Base-by-base conservation (phyloP, 2,888 invertebrate genomes). In the Pachliopta kotzebuea region DNA sequence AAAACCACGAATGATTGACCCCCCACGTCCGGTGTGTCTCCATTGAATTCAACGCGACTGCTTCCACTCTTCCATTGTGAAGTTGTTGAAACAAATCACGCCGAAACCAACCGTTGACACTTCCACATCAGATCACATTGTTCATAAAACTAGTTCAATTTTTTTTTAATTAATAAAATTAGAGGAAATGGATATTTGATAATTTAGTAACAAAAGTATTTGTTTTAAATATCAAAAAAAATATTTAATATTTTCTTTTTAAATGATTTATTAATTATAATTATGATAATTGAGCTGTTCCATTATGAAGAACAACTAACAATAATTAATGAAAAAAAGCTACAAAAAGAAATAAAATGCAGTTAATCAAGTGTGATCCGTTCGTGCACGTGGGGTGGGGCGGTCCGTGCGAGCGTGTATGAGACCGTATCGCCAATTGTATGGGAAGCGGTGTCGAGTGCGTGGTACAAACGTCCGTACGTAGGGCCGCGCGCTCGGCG, bases 391-490 rank as follows among this genome's bases (percentile, higher is more conserved):
- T 26, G 42, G 53, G 37, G 62, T 68, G 45, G 56, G 67, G 65
- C 60, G 60, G 67, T 63, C 67, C 67, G 67, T 60, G 60, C 70
- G 70, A 63, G 83, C 79, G 78, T 71, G 83, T 77, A 78, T 78
- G 76, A 78, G 74, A 74, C 81, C 79, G 79, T 73, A 76, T 80
- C 83, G 88, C 88, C 88, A 86, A 88, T 87, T 74, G 76, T 21
- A 79, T 77, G 79, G 87, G 87, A 88, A 89, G 89, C 88, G 88
- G 88, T 87, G 89, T 88, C 83, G 90, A 90, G 89, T 90, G 90
- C 90, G 90, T 89, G 90, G 89, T 90, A 89, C 89, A 90, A 90
- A 91, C 83, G 85, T 88, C 86, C 90, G 89, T 90, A 90, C 91
- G 90, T 92, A 92, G 85, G 90, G 88, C 75, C 91, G 80, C 80